These are phyloP conservation scores for Trissolcus basalis DNA, from an alignment of 1,140 invertebrate genomes.

Conservation along the genomic window DNA sequence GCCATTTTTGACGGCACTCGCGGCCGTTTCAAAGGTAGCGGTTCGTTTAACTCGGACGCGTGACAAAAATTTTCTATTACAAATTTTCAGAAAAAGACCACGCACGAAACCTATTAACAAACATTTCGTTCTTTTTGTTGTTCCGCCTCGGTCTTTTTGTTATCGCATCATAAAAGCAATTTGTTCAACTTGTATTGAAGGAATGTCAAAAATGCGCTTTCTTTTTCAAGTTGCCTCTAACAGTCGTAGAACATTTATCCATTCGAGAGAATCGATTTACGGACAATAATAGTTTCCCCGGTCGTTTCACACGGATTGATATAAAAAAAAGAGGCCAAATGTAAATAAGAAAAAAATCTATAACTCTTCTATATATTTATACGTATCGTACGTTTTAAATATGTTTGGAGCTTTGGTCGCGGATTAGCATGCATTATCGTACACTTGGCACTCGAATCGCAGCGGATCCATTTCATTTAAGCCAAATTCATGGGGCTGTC, in stretches of 20 bases:
- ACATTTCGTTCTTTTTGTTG: too few relatives aligned
- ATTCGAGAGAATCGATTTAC: too few relatives aligned
- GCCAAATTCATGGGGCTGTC: slow-evolving; percentile 75
- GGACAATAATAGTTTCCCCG: too few relatives aligned
- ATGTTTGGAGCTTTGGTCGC: slow-evolving; percentile 40
- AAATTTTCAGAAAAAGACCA: too few relatives aligned
- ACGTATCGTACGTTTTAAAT: slow-evolving; percentile 48
- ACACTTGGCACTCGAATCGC: slow-evolving; percentile 59
- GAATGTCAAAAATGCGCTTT: too few relatives aligned
- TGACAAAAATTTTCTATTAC: too few relatives aligned
- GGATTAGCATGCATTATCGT: slow-evolving; percentile 69
- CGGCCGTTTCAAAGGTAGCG: neutral
- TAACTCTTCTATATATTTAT: slow-evolving; percentile 32
- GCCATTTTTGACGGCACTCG: slow-evolving; percentile 23
- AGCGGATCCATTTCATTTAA: slow-evolving; percentile 75
- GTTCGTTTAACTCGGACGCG: too few relatives aligned
- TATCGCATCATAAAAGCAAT: neutral
- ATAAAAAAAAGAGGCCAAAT: slow-evolving; percentile 11
- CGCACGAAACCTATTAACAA: neutral
- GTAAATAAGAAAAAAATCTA: too few relatives aligned
- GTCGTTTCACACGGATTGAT: slow-evolving; percentile 25
- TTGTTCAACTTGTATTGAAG: too few relatives aligned
- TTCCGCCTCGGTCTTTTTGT: too few relatives aligned
- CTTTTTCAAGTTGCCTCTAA: too few relatives aligned
- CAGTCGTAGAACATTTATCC: too few relatives aligned